Evolutionary conservation across 2,797 vertebrate species (phyloP).

Genomic region (Heliangelus exortis): DNA sequence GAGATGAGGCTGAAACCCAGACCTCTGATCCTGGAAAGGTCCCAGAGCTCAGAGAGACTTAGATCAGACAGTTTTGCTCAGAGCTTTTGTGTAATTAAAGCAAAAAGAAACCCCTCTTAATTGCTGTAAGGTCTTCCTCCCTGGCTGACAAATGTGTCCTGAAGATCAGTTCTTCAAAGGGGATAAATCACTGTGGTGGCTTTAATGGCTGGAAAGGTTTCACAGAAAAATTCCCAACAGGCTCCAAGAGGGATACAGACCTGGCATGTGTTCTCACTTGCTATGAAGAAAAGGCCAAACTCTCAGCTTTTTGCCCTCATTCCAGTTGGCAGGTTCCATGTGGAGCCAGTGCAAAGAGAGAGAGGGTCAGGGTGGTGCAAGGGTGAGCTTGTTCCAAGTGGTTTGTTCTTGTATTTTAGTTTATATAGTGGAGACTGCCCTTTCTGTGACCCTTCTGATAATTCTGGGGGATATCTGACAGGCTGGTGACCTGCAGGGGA

Average conservation of each 20-base stretch:
- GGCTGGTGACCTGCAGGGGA: slow-evolving; percentile 63
- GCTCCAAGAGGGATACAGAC: background rate
- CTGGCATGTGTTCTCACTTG: background rate
- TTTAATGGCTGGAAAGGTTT: background rate
- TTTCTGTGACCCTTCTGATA: slow-evolving; percentile 65
- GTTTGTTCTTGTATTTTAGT: slow-evolving; percentile 40
- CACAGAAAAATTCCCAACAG: background rate
- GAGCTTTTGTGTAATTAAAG: background rate
- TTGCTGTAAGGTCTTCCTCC: background rate
- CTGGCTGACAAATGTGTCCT: background rate
- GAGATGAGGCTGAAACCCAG: background rate
- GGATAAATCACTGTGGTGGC: background rate
- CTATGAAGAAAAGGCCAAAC: background rate
- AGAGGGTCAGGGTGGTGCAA: background rate
- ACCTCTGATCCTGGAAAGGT: background rate
- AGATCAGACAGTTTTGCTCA: background rate
- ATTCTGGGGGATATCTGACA: slow-evolving; percentile 72
- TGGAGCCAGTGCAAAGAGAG: background rate
- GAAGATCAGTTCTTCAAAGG: background rate
- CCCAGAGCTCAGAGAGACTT: background rate
- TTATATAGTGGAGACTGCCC: slow-evolving; percentile 54
- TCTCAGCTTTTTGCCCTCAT: background rate
- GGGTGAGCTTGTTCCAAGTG: slow-evolving; percentile 17
- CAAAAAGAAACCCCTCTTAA: background rate
- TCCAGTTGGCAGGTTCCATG: background rate